Evolutionary conservation across 2,113 vertebrate genomes (phyloP).

Genomic region (Melanerpes aurifrons): DNA sequence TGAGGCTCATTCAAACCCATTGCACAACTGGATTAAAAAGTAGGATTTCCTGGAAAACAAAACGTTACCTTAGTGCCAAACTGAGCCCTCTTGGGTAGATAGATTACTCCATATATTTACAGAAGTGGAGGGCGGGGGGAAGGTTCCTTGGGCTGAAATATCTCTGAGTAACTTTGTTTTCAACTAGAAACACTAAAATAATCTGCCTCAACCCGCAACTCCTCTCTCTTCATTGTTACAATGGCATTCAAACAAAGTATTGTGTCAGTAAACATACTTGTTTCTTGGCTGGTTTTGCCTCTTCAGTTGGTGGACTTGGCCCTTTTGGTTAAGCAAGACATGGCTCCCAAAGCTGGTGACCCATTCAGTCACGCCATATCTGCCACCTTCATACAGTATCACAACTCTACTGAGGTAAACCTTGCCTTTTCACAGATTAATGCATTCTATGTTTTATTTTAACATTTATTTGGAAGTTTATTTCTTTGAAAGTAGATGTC

Average conservation of each 20-base stretch:
- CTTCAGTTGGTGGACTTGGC: slow-evolving; percentile 92
- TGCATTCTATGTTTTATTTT: background rate
- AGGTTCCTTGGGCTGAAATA: slow-evolving; percentile 4
- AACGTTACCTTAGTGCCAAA: slow-evolving; percentile 35
- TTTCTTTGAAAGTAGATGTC: background rate
- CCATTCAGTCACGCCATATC: slow-evolving; percentile 91
- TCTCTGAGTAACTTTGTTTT: slow-evolving; percentile 12
- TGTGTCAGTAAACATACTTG: background rate
- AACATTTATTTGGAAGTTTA: background rate
- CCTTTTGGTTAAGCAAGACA: slow-evolving; percentile 94
- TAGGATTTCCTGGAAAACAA: slow-evolving; percentile 63
- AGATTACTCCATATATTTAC: slow-evolving; percentile 36
- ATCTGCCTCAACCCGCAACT: background rate
- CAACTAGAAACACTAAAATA: background rate
- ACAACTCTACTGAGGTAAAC: slow-evolving; percentile 86
- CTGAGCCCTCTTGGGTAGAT: background rate
- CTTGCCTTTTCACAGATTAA: background rate
- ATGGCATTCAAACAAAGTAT: background rate
- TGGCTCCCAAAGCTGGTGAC: slow-evolving; percentile 86
- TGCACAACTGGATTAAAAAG: slow-evolving; percentile 62
- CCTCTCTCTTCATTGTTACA: background rate
- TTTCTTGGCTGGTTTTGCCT: background rate
- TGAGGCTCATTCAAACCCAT: slow-evolving; percentile 2
- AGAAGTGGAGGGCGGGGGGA: background rate
- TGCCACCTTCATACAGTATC: slow-evolving; percentile 89